Conservation (phyloP, 2,888 invertebrate species). For the Agrochola lychnidis region DNA sequence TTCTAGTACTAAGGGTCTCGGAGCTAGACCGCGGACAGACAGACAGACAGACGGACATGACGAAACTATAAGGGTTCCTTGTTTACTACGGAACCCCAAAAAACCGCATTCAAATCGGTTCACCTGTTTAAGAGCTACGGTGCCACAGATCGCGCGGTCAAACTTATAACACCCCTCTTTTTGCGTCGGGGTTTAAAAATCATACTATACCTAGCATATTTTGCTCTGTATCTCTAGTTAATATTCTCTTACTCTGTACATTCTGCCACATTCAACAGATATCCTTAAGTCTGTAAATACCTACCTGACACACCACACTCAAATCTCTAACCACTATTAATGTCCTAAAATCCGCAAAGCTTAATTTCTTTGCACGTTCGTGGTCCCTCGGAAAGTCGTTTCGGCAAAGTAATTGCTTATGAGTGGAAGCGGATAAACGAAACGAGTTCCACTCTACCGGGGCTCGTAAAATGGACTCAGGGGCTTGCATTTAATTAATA, state of each 20-base stretch:
- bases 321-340: conserved; percentile 80
- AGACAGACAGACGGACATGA: too few species aligned
- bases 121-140: too few species aligned
- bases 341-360: conserved; percentile 83
- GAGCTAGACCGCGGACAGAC: too few species aligned
- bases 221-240: background rate
- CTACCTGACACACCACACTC: conserved; percentile 69
- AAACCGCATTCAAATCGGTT: too few species aligned
- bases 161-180: too few species aligned
- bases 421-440: conserved; percentile 89
- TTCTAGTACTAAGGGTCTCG: too few species aligned
- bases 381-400: conserved; percentile 85
- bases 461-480: conserved; percentile 88
- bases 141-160: too few species aligned
- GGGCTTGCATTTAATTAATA: conserved; percentile 90
- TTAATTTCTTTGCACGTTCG: conserved; percentile 87
- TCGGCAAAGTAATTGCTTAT: conserved; percentile 89
- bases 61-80: too few species aligned
- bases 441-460: conserved; percentile 86
- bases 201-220: too few species aligned
- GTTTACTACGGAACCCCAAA: too few species aligned
- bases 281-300: conserved; percentile 40
- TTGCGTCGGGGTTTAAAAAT: too few species aligned
- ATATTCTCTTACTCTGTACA: background rate
- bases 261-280: conserved; percentile 45